Evolutionary conservation across 2,797 vertebrate genomes (phyloP).

Genomic region (Acropternis orthonyx): DNA sequence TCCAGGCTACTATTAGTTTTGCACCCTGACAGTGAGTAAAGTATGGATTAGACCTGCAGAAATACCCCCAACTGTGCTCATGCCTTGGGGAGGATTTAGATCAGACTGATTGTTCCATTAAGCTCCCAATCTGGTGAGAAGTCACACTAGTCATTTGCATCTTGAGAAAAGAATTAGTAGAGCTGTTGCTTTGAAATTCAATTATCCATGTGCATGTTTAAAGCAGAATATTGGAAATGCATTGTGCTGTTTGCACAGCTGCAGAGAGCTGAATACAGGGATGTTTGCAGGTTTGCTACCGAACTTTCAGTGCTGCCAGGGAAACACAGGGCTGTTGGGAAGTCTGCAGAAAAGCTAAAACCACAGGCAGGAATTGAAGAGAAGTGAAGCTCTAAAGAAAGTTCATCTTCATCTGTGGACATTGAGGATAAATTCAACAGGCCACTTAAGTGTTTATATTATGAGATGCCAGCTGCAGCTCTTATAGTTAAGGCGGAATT

Average conservation of each 20-base stretch:
- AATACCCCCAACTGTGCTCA: neutral
- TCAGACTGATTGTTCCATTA: slow-evolving; percentile 50
- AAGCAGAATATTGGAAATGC: slow-evolving; percentile 25
- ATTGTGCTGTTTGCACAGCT: slow-evolving; percentile 51
- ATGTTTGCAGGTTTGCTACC: neutral
- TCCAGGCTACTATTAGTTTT: slow-evolving; percentile 40
- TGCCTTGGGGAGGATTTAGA: slow-evolving; percentile 5
- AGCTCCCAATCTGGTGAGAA: slow-evolving; percentile 43
- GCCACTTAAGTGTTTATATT: neutral
- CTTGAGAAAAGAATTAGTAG: slow-evolving; percentile 61
- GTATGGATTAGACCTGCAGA: slow-evolving; percentile 12
- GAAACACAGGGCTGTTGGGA: neutral
- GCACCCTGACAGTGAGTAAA: neutral
- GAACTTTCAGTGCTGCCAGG: neutral
- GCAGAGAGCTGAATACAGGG: neutral
- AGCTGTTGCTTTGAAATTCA: slow-evolving; percentile 56
- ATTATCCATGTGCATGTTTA: slow-evolving; percentile 47
- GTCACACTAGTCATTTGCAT: slow-evolving; percentile 69
- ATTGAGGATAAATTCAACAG: slow-evolving; percentile 6
- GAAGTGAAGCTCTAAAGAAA: slow-evolving; percentile 20
- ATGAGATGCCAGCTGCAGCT: slow-evolving; percentile 10
- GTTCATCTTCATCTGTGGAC: slow-evolving; percentile 26
- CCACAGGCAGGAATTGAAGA: neutral
- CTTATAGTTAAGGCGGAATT: neutral
- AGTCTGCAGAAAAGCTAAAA: neutral